phyloP scores from a whole-genome alignment of 2,888 invertebrate species.

The Protodeltote pygarga region DNA sequence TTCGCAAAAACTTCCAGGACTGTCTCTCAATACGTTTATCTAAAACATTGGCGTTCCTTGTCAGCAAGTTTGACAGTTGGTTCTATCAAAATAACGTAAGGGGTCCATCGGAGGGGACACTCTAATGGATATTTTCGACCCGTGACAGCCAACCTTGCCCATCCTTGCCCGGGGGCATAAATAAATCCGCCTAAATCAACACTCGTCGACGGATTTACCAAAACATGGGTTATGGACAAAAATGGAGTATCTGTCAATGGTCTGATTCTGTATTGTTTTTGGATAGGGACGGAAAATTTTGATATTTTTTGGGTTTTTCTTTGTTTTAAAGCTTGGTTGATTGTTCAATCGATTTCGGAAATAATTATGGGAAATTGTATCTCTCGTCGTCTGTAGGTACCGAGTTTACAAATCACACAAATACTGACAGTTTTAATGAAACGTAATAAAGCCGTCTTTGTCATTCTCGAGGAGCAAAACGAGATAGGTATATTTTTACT shows the following conservation, averaged over 20 bases:
- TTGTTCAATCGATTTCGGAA: no score
- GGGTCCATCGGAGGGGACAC: constrained; percentile 13
- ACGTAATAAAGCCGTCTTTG: no score
- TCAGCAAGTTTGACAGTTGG: neutral
- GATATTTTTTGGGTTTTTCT: no score
- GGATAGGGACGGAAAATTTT: neutral
- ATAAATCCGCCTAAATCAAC: constrained; percentile 53
- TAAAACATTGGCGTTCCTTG: neutral
- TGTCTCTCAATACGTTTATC: neutral
- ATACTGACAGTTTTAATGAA: no score
- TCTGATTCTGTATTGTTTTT: neutral
- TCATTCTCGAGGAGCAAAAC: no score
- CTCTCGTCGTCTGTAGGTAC: no score
- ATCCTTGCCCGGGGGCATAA: constrained; percentile 44
- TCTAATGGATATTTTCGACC: constrained; percentile 44
- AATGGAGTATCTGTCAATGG: constrained; percentile 3
- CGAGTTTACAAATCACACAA: no score
- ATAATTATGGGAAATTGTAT: no score
- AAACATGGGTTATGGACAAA: constrained; percentile 27
- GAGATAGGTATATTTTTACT: no score
- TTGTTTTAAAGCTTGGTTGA: no score
- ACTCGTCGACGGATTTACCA: constrained; percentile 24
- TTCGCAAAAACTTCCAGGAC: no score
- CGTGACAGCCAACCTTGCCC: constrained; percentile 31
- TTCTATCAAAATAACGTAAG: constrained; percentile 40